A percentile compares a stretch with the other conserved stretches of the same genome.
These are phyloP conservation scores for Narcine bancroftii DNA, from an alignment of 2,113 vertebrate genomes.

Conservation along the genomic window DNA sequence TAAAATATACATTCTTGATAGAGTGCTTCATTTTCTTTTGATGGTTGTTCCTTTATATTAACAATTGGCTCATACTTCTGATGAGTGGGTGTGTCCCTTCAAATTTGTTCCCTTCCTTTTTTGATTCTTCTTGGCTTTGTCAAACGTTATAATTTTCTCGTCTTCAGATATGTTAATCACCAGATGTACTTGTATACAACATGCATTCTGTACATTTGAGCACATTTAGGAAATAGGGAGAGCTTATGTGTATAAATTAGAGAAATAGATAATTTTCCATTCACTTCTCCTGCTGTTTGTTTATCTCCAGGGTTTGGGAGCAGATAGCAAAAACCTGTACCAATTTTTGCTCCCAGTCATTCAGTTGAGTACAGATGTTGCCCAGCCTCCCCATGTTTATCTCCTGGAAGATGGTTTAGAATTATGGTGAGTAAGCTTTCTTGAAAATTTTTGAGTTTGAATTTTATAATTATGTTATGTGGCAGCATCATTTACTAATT, in stretches of 20 bases:
- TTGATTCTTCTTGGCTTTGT: not conserved
- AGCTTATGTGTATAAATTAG: not conserved
- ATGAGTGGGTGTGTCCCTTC: too few species aligned
- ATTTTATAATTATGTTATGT: not conserved
- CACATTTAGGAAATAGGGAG: not conserved
- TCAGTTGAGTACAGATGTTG: constrained; percentile 93
- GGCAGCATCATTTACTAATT: not conserved
- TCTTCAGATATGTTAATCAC: not conserved
- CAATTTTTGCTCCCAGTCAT: constrained; percentile 94
- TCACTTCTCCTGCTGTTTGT: constrained; percentile 39
- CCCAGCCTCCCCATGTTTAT: constrained; percentile 93
- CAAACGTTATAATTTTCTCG: not conserved
- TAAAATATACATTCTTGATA: too few species aligned
- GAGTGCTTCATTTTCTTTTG: too few species aligned
- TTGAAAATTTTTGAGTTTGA: not conserved
- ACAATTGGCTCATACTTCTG: too few species aligned
- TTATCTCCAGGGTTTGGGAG: constrained; percentile 74
- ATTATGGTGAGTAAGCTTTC: constrained; percentile 70
- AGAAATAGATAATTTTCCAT: constrained; percentile 27
- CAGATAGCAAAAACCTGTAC: constrained; percentile 90
- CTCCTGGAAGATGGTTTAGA: constrained; percentile 95
- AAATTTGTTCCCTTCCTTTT: not conserved
- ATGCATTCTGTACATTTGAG: not conserved
- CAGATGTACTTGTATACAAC: not conserved
- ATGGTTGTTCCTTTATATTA: too few species aligned